These are phyloP conservation scores for Argynnis bischoffii DNA, from an alignment of 2,888 invertebrate genomes.

Conservation along the genomic window DNA sequence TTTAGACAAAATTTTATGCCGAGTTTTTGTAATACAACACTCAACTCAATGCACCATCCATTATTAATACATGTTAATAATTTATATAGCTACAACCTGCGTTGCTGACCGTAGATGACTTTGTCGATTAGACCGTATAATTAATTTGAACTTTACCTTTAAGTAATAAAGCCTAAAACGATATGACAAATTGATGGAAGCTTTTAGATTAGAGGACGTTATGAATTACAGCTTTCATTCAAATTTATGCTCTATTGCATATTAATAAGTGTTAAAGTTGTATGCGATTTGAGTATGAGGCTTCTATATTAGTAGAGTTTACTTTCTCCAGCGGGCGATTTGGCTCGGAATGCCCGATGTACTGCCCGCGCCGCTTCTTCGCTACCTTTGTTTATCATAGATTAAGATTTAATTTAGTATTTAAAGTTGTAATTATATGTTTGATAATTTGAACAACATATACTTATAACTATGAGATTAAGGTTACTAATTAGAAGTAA, in stretches of 20 bases:
- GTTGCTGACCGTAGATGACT: slow-evolving; percentile 36
- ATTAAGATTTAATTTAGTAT: slow-evolving; percentile 37
- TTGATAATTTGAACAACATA: background rate
- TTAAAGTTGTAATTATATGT: background rate
- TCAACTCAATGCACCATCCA: background rate
- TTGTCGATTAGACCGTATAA: slow-evolving; percentile 16
- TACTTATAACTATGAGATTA: background rate
- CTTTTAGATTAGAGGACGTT: slow-evolving; percentile 7
- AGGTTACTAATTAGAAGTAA: no score
- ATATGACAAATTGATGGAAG: background rate
- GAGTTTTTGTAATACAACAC: background rate
- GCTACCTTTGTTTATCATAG: slow-evolving; percentile 52
- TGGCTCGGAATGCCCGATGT: slow-evolving; percentile 73
- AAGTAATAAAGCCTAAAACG: slow-evolving; percentile 13
- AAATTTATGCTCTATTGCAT: background rate
- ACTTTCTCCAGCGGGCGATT: slow-evolving; percentile 75
- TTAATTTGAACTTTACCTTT: slow-evolving; percentile 19
- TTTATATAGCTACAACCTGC: slow-evolving; percentile 40
- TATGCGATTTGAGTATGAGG: background rate
- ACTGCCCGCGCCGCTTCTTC: slow-evolving; percentile 66
- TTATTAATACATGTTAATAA: slow-evolving; percentile 22
- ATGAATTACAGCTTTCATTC: background rate
- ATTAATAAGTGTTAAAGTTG: background rate
- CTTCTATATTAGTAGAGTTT: slow-evolving; percentile 58
- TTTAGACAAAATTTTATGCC: no score